A percentile compares a stretch with the other conserved stretches of the same genome.
phyloP scores from a whole-genome alignment of 2,888 invertebrate genomes.

The Synergus laeviventris region DNA sequence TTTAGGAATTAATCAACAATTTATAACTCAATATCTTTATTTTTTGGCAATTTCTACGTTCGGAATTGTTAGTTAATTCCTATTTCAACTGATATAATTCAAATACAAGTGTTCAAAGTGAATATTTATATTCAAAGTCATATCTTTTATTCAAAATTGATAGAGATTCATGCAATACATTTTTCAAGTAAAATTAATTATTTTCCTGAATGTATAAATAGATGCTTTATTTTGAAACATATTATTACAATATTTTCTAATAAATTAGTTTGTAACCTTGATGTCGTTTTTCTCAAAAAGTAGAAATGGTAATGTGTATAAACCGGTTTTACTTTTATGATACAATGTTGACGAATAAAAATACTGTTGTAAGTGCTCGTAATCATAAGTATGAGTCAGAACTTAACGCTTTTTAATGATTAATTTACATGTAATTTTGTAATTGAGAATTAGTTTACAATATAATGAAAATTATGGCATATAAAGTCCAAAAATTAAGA shows the following conservation, averaged over 20 bases:
- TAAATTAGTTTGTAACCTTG: not conserved
- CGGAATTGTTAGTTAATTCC: too few relatives aligned
- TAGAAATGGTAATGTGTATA: not conserved
- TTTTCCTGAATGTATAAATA: not conserved
- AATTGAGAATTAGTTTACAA: not conserved
- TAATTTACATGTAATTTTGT: not conserved
- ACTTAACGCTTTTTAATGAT: not conserved
- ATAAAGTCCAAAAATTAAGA: not conserved
- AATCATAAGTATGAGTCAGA: not conserved
- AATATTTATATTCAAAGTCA: not conserved
- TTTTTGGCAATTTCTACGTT: too few relatives aligned
- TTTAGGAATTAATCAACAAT: too few relatives aligned
- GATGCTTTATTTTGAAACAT: not conserved
- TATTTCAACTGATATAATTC: too few relatives aligned
- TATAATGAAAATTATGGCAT: not conserved
- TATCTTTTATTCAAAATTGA: not conserved
- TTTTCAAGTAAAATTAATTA: not conserved
- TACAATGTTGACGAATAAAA: not conserved
- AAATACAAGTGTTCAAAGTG: too few relatives aligned
- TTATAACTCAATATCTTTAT: too few relatives aligned
- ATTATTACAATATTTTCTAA: not conserved
- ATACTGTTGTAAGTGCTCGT: conserved; percentile 1
- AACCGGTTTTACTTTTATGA: conserved; percentile 10
- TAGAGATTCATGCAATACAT: not conserved
- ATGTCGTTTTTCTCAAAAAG: not conserved